Percentiles rank a stretch among this genome's conserved stretches.
Conservation (phyloP, 2,113 vertebrate species). For the Nothocercus julius region DNA sequence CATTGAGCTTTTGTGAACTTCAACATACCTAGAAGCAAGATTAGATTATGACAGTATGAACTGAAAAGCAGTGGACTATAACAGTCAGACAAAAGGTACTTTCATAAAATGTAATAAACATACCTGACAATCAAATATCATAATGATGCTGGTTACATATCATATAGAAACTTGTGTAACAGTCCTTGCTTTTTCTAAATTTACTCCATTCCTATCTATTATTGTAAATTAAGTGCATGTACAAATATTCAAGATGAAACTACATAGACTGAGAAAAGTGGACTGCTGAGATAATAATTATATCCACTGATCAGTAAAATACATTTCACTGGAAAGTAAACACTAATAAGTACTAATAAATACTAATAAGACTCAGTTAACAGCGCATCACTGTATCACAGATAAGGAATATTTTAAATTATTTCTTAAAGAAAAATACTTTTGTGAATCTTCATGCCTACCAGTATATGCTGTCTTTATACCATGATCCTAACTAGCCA, state of each 20-base stretch:
- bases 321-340: accelerated
- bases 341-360: not conserved
- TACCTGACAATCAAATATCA: not conserved
- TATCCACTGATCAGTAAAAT: not conserved
- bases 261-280: not conserved
- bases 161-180: not conserved
- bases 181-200: not conserved
- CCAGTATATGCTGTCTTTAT: not conserved
- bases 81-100: not conserved
- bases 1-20: constrained; percentile 12
- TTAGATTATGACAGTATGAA: not conserved
- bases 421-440: not conserved
- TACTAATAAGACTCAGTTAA: not conserved
- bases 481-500: not conserved
- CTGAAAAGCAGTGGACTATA: not conserved
- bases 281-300: not conserved
- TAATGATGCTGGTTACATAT: not conserved
- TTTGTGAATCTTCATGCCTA: not conserved
- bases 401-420: not conserved
- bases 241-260: not conserved
- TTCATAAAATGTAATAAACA: not conserved
- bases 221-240: not conserved
- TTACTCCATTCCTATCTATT: not conserved
- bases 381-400: not conserved
- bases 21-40: not conserved